Evolutionary conservation across 2,797 vertebrate species (phyloP).

Genomic region (Paramormyrops hopkinsi): DNA sequence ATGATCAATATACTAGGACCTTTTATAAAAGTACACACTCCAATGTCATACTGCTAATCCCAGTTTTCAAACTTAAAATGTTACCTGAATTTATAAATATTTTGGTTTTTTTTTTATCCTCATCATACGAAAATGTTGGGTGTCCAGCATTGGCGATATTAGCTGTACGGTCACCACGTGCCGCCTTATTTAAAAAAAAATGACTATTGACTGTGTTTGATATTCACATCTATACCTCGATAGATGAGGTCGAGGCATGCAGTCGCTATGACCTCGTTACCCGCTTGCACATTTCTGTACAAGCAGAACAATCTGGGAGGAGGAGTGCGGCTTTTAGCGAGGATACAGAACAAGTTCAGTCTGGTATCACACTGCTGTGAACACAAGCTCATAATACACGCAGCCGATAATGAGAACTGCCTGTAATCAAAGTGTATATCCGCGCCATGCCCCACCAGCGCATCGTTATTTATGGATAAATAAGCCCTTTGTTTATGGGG

Average conservation of each 20-base stretch:
- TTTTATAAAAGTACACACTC: background rate
- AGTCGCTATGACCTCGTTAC: constrained; percentile 1
- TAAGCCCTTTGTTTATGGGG: background rate
- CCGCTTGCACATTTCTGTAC: background rate
- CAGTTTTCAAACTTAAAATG: background rate
- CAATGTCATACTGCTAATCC: background rate
- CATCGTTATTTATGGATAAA: background rate
- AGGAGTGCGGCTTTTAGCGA: background rate
- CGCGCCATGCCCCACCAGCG: background rate
- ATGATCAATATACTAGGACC: background rate
- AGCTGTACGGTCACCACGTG: background rate
- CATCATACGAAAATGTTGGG: background rate
- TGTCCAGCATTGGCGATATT: background rate
- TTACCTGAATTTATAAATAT: background rate
- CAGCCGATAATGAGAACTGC: background rate
- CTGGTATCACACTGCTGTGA: background rate
- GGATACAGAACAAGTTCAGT: background rate
- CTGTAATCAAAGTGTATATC: background rate
- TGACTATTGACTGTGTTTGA: background rate
- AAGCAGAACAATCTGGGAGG: background rate
- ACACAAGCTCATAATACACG: background rate
- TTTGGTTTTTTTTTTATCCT: background rate
- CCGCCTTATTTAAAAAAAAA: background rate
- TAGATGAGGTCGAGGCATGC: background rate
- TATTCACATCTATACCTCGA: background rate